Conservation (phyloP, 2,888 invertebrate species). For the Busseola fusca region DNA sequence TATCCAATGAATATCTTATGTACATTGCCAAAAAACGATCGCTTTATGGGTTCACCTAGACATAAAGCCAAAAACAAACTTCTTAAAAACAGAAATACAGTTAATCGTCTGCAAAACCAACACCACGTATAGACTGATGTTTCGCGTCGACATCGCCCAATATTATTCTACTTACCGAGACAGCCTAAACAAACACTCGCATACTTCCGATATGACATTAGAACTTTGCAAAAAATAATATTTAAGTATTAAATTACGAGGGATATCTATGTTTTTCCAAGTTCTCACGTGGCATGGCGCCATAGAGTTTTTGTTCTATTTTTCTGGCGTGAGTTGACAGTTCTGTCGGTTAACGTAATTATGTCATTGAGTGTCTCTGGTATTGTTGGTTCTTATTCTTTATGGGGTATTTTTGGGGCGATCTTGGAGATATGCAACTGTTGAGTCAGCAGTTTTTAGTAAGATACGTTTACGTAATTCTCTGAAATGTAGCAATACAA, state of each 20-base stretch:
- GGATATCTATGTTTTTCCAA: conserved; percentile 65
- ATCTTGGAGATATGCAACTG: conserved; percentile 32
- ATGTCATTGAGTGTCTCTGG: conserved; percentile 60
- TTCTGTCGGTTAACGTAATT: conserved; percentile 61
- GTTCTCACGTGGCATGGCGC: conserved; percentile 79
- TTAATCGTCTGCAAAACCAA: conserved; percentile 75
- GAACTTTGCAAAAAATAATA: conserved; percentile 80
- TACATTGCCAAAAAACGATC: background rate
- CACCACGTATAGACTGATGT: conserved; percentile 71
- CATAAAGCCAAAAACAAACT: conserved; percentile 8
- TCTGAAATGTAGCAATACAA: background rate
- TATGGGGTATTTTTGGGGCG: conserved; percentile 38
- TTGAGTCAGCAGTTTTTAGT: conserved; percentile 25
- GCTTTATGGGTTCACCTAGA: background rate
- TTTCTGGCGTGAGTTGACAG: conserved; percentile 64
- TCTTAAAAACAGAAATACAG: conserved; percentile 50
- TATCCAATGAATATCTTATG: background rate
- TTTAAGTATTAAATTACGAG: conserved; percentile 80
- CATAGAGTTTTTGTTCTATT: conserved; percentile 69
- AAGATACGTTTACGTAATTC: conserved; percentile 9
- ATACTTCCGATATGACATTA: conserved; percentile 83
- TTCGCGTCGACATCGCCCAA: conserved; percentile 74
- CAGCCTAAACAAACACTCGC: conserved; percentile 81
- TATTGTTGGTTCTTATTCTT: conserved; percentile 58
- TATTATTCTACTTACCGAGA: conserved; percentile 81